Conservation (phyloP, 2,797 vertebrate species). For the Cossypha heuglini region DNA sequence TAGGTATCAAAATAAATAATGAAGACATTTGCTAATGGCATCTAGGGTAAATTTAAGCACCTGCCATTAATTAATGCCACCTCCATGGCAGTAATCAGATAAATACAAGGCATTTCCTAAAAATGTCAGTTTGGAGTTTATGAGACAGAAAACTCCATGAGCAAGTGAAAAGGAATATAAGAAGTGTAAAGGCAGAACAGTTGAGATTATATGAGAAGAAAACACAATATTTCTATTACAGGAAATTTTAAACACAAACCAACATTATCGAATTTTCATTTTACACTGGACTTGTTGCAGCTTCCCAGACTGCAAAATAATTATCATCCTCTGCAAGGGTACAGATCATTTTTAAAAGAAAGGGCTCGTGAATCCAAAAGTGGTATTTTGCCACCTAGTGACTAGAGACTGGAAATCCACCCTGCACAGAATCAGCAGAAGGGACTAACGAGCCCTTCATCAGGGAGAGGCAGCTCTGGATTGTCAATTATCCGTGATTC, state of each 20-base stretch:
- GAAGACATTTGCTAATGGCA: not conserved
- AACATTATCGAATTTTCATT: not conserved
- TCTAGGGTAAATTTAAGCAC: not conserved
- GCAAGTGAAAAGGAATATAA: not conserved
- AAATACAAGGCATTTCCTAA: not conserved
- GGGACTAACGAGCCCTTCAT: not conserved
- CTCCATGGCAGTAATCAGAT: not conserved
- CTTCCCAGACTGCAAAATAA: not conserved
- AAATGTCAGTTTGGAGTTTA: not conserved
- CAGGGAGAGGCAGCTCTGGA: not conserved
- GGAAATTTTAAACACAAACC: not conserved
- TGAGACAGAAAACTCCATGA: not conserved
- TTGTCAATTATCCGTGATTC: not conserved
- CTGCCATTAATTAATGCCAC: not conserved
- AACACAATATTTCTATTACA: not conserved
- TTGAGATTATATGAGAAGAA: not conserved
- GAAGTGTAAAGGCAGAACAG: not conserved
- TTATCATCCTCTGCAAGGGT: not conserved
- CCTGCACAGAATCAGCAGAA: not conserved
- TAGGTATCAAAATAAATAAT: not conserved
- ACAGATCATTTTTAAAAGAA: not conserved
- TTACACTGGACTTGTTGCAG: not conserved
- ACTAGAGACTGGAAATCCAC: conserved; percentile 27
- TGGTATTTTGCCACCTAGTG: conserved; percentile 60
- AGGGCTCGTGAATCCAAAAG: not conserved